phyloP scores from a whole-genome alignment of 2,797 vertebrate genomes.

The Manis crassicaudata region DNA sequence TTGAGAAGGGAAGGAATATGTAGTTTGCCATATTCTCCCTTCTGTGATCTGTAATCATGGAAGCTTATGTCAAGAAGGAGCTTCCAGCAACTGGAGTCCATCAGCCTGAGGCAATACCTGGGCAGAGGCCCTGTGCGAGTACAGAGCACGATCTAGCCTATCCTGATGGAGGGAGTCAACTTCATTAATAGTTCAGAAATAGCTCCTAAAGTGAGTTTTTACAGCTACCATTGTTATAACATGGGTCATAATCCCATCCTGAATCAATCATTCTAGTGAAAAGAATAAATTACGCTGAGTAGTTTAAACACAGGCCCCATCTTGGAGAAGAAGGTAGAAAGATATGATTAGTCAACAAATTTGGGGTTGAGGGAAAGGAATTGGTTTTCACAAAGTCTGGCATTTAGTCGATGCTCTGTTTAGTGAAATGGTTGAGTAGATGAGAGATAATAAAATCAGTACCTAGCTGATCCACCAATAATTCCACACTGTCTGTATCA shows the following conservation, averaged over 20 bases:
- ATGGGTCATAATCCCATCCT: background rate
- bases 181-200: background rate
- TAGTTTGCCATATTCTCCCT: background rate
- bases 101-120: background rate
- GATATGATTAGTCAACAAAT: background rate
- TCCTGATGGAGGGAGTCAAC: background rate
- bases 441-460: background rate
- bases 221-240: background rate
- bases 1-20: background rate
- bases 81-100: background rate
- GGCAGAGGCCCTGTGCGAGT: background rate
- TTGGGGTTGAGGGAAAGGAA: background rate
- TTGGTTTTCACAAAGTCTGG: background rate
- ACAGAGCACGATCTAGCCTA: background rate
- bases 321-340: background rate
- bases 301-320: background rate
- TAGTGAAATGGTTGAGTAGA: background rate
- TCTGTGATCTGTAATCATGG: background rate
- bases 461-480: background rate
- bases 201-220: background rate
- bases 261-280: background rate
- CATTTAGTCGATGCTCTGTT: slow-evolving; percentile 21
- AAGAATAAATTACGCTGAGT: background rate
- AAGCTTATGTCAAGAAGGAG: background rate
- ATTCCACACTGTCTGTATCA: background rate